These are phyloP conservation scores for Dendrocincla fuliginosa DNA, from an alignment of 2,797 vertebrate species.

Conservation along the genomic window DNA sequence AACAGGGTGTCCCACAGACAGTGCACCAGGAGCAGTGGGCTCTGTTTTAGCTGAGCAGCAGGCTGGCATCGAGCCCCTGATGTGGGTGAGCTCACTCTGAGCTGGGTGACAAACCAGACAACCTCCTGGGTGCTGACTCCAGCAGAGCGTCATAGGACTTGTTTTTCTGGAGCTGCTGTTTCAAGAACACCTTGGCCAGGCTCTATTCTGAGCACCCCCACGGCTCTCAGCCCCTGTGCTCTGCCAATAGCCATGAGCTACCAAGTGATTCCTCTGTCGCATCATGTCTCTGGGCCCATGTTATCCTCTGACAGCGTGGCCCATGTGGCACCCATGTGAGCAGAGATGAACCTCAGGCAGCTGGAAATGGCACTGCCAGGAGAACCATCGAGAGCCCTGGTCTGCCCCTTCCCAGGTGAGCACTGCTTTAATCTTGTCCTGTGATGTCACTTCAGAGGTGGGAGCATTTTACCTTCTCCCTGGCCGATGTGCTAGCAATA, in stretches of 20 bases:
- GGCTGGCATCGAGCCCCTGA: not conserved
- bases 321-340: not conserved
- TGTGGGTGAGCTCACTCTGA: not conserved
- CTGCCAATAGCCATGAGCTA: not conserved
- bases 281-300: rapidly evolving
- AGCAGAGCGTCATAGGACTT: rapidly evolving
- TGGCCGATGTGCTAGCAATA: not conserved
- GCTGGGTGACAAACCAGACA: not conserved
- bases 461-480: not conserved
- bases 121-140: not conserved
- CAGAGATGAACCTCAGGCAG: not conserved
- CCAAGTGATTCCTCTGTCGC: not conserved
- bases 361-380: not conserved
- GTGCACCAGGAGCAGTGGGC: rapidly evolving
- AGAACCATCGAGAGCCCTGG: not conserved
- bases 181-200: not conserved
- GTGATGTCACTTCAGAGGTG: not conserved
- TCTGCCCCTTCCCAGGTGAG: not conserved
- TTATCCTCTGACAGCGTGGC: not conserved
- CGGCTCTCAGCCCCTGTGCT: not conserved
- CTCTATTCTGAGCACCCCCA: not conserved
- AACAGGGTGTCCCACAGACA: not conserved
- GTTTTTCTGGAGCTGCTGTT: not conserved
- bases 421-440: not conserved
- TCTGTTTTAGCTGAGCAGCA: not conserved